These are phyloP conservation scores for Cristatella mucedo DNA, from an alignment of 2,888 invertebrate species.

Conservation along the genomic window DNA sequence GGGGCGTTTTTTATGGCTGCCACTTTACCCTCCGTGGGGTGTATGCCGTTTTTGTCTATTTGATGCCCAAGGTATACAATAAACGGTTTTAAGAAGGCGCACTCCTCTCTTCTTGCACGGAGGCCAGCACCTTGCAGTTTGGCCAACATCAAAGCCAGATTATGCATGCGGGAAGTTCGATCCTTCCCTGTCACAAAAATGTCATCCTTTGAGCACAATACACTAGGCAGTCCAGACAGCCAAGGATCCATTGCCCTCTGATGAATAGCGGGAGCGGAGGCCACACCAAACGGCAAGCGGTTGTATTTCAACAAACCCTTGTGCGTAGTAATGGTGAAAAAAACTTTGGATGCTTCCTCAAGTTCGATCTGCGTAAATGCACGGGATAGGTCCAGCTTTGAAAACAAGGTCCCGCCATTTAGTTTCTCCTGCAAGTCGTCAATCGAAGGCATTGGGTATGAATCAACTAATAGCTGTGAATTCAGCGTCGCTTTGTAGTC, in stretches of 20 bases:
- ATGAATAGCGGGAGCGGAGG: constrained; percentile 15
- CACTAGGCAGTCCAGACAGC: constrained; percentile 10
- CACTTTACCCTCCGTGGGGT: constrained; percentile 8
- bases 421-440: constrained; percentile 3
- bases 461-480: neutral
- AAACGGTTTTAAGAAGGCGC: constrained; percentile 2
- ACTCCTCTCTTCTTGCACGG: constrained; percentile 6
- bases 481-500: constrained; percentile 4
- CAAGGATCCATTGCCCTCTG: constrained; percentile 15
- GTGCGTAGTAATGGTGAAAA: constrained; percentile 15
- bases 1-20: constrained; percentile 6
- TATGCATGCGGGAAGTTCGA: neutral
- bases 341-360: constrained; percentile 12
- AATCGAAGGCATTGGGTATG: constrained; percentile 3
- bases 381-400: constrained; percentile 15
- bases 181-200: constrained; percentile 11
- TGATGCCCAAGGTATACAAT: constrained; percentile 1
- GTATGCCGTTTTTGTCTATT: constrained; percentile 7
- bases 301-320: too few species aligned
- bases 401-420: neutral
- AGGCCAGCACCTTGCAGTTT: constrained; percentile 4
- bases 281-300: constrained; percentile 14
- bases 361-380: constrained; percentile 15
- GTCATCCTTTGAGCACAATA: constrained; percentile 10
- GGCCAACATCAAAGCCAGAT: constrained; percentile 1